Evolutionary conservation across 2,113 vertebrate species (phyloP).

Genomic region (Muntiacus reevesi): DNA sequence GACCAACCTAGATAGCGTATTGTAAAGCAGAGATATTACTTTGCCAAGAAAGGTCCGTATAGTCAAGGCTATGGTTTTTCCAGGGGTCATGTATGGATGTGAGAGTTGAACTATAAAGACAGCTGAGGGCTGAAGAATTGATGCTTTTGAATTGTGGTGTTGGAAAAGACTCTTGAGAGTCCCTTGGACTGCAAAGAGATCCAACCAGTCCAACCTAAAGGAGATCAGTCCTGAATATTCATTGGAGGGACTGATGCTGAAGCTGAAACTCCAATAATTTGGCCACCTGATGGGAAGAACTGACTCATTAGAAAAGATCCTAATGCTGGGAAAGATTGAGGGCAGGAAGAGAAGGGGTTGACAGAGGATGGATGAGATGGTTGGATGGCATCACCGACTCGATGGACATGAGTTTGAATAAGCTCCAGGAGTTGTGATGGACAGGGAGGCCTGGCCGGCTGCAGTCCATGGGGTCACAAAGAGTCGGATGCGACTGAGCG

Average conservation of each 20-base stretch:
- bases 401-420: neutral
- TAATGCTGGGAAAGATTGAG: neutral
- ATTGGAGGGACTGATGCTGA: neutral
- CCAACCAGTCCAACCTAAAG: neutral
- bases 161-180: neutral
- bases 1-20: neutral
- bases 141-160: neutral
- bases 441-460: neutral
- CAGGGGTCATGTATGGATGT: neutral
- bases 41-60: neutral
- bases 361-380: neutral
- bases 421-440: neutral
- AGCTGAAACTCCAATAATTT: neutral
- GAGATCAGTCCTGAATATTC: neutral
- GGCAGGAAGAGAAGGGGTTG: neutral
- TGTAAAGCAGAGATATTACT: neutral
- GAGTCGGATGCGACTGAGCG: fast-evolving
- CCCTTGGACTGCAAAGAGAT: neutral
- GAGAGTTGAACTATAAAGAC: neutral
- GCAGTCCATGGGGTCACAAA: neutral
- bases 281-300: neutral
- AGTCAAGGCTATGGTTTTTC: neutral
- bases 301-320: neutral
- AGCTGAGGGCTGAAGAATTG: neutral
- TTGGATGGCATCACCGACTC: neutral